Evolutionary conservation across 64 coral and sea anemone genomes (phyloP), one percentile per base, ranked within the genome.

Genomic region (Montipora efflorescens): DNA sequence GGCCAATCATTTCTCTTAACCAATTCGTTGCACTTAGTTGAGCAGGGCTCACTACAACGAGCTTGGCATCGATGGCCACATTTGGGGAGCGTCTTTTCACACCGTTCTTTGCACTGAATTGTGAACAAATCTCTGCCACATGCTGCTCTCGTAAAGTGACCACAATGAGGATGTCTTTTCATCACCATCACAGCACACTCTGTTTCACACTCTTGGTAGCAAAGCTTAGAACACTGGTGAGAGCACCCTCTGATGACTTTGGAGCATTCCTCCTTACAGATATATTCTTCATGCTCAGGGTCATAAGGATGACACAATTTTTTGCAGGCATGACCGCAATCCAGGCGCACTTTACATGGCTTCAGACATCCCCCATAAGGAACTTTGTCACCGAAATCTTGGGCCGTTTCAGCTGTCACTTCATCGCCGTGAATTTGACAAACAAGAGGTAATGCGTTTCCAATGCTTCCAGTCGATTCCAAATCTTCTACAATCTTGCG

Each of bases 291-390:
- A 51, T 98, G 96, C 8, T 96, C 80, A 52, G 47, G 79, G 74
- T 95, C 93, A 59, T 76, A 44, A 1, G 93, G 75, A 87, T 98
- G 96, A 47, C 96, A 98, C 2, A 21, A 47, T 48, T 76, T 67
- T 28, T 82, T 53, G 18, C 96, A 98, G 0, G 81, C 58, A 74
- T 98, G 96, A 72, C 96, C 96, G 87, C 96, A 98, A 36, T 78
- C 66, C 3, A 98, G 48, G 7, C 93, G 93, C 75, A 46, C 53
- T 47, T 86, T 7, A 90, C 96, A 98, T 23, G 21, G 74, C 12
- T 76, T 21, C 53, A 44, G 18, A 49, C 96, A 98, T 18, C 96
- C 96, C 47, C 96, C 96, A 18, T 77, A 69, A 16, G 87, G 91
- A 28, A 88, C 96, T 50, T 79, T 89, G n/a, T 78, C 14, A 16